Conservation (phyloP, 2,888 invertebrate genomes). For the Troides oblongomaculatus region DNA sequence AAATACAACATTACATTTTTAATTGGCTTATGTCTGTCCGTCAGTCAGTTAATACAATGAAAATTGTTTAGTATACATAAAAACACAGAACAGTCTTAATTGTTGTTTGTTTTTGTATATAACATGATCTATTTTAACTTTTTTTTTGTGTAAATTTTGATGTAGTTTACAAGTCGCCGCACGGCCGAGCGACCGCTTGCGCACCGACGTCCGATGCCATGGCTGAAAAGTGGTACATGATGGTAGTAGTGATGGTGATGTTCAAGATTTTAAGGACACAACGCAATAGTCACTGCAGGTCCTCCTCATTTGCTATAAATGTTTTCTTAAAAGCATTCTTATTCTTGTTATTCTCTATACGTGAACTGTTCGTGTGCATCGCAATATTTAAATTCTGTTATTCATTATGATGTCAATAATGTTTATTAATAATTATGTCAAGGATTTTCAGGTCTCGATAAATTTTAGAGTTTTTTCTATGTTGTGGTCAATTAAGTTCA, state of each 20-base stretch:
- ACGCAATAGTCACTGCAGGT: no score
- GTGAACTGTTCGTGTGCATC: no score
- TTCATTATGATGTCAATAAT: no score
- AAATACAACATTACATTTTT: constrained; percentile 9
- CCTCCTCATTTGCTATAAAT: no score
- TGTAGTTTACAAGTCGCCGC: background rate
- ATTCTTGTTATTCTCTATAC: no score
- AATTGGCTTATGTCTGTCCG: background rate
- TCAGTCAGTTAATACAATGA: background rate
- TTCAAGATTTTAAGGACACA: no score
- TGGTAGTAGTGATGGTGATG: no score
- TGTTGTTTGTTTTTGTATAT: constrained; percentile 18
- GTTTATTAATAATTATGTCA: no score
- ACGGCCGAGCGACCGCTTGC: background rate
- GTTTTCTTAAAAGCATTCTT: no score
- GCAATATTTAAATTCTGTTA: no score
- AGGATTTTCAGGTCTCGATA: no score
- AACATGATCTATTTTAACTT: constrained; percentile 17
- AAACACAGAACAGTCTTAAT: constrained; percentile 18
- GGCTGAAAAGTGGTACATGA: no score
- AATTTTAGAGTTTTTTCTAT: background rate
- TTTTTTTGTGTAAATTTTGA: constrained; percentile 10
- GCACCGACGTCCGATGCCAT: background rate
- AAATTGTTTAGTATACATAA: background rate
- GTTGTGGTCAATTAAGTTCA: background rate